phyloP scores from a whole-genome alignment of 2,888 invertebrate species.

The Eristalinus sepulchralis region DNA sequence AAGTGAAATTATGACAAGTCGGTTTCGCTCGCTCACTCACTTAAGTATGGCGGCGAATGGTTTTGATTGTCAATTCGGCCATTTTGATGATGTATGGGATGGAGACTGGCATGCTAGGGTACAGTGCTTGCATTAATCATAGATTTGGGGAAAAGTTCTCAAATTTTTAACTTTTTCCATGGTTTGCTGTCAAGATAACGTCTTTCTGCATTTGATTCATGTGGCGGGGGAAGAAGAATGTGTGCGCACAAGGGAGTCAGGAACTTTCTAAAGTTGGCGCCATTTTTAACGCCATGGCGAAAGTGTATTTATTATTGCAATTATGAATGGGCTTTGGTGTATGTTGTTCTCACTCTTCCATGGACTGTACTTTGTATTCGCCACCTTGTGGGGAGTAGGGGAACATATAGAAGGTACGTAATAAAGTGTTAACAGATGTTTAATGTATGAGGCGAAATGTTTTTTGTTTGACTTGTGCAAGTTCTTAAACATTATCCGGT shows the following conservation, averaged over 20 bases:
- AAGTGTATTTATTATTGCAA: slow-evolving; percentile 30
- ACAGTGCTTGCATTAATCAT: not conserved
- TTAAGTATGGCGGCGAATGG: slow-evolving; percentile 61
- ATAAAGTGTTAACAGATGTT: not conserved
- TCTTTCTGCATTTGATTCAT: not conserved
- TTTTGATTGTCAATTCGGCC: slow-evolving; percentile 63
- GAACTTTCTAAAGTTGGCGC: slow-evolving; percentile 26
- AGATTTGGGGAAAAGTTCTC: not conserved
- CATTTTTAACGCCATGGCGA: slow-evolving; percentile 22
- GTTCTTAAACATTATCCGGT: too few relatives aligned
- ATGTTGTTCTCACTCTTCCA: not conserved
- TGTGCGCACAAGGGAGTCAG: not conserved
- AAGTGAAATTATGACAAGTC: slow-evolving; percentile 12
- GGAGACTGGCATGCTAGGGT: not conserved
- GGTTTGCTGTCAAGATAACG: too few relatives aligned
- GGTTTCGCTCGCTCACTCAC: slow-evolving; percentile 32
- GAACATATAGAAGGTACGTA: not conserved
- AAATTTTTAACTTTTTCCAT: not conserved
- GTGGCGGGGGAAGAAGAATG: not conserved
- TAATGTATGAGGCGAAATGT: not conserved
- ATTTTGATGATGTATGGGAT: slow-evolving; percentile 54
- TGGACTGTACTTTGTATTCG: not conserved
- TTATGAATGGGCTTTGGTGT: not conserved
- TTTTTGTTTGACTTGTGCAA: too few relatives aligned
- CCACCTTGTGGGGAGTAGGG: not conserved